Percentiles rank a stretch among this genome's conserved stretches.
Evolutionary conservation across 2,888 invertebrate species (phyloP).

Genomic region (Cryptus armator): DNA sequence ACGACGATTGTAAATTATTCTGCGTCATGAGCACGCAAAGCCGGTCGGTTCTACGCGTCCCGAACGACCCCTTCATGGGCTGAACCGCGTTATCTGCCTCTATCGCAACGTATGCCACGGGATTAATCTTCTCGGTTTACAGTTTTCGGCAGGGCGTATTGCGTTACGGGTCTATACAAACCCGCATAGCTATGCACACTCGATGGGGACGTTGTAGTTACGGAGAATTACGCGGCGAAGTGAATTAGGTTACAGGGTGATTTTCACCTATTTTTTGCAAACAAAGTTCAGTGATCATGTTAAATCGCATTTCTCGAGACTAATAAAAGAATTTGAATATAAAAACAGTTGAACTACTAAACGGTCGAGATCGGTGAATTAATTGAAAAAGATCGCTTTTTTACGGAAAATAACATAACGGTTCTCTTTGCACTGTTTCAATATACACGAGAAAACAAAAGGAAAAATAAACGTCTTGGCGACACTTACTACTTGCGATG

Average conservation of each 20-base stretch:
- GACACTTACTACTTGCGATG: too few species aligned
- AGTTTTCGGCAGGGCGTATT: slow-evolving; percentile 34
- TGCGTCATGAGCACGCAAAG: slow-evolving; percentile 43
- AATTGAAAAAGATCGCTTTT: too few species aligned
- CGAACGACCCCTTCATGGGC: slow-evolving; percentile 39
- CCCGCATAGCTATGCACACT: slow-evolving; percentile 13
- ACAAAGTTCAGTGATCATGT: background rate
- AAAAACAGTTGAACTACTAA: too few species aligned
- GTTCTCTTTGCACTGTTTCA: too few species aligned
- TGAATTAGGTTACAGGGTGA: slow-evolving; percentile 32
- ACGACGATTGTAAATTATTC: slow-evolving; percentile 63
- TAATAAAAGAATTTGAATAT: too few species aligned
- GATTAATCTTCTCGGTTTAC: slow-evolving; percentile 60
- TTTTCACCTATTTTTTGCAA: slow-evolving; percentile 14
- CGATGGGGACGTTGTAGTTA: background rate
- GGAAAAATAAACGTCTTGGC: too few species aligned
- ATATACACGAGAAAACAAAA: too few species aligned
- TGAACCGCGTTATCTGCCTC: slow-evolving; percentile 37
- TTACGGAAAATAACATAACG: too few species aligned
- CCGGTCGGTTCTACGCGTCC: slow-evolving; percentile 5
- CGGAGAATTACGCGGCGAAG: slow-evolving; percentile 3
- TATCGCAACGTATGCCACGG: slow-evolving; percentile 39
- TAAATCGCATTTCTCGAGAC: background rate
- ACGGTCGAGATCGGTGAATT: too few species aligned
- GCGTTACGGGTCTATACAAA: slow-evolving; percentile 22